Base-by-base conservation (phyloP, 2,113 vertebrate species). In the Lutjanus erythropterus region DNA sequence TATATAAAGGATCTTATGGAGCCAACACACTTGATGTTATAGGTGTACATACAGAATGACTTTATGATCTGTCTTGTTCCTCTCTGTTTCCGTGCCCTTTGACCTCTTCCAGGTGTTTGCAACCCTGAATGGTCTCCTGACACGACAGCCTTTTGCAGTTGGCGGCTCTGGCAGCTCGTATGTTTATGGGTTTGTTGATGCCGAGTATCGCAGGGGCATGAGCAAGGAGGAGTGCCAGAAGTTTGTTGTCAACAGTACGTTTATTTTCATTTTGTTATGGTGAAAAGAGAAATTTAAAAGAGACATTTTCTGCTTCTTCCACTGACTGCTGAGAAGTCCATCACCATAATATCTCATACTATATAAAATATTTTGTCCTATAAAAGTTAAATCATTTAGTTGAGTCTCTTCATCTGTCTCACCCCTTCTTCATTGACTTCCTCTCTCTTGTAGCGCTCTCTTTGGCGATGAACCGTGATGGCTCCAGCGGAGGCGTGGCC, bases 121-220 rank as follows among this genome's bases (percentile, higher is more conserved):
- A 0, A 97, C 97, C 1, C 1, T 97, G 0, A 94, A 88, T 0
- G 97, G 96, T 1, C 93, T 96, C 86, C 88, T 97, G 71, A 94
- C 90, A 4, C 93, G 94, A 8, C 96, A 97, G 0, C 96, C 97
- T 0, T 97, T 97, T 74, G 90, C 95, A 23, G 84, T 97, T 0
- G 96, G 96, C 0, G 97, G 97, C 35, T 97, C 97, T 0, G 97
- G 97, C 27, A 97, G 97, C 75, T 89, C 81, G 0, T 97, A 96
- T 39, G 94, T 97, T 60, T 95, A 97, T 0, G 96, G 97, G 0
- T 97, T 96, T 47, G 96, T 97, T 50, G 97, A 97, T 18, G 95
- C 96, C 0, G 95, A 94, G 0, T 97, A 93, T 79, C 95, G 92
- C 5, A 86, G 78, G 9, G 94, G 88, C 46, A 97, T 97, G 97